These are phyloP conservation scores for Hemithea aestivaria DNA, from an alignment of 2,888 invertebrate genomes.

Conservation along the genomic window DNA sequence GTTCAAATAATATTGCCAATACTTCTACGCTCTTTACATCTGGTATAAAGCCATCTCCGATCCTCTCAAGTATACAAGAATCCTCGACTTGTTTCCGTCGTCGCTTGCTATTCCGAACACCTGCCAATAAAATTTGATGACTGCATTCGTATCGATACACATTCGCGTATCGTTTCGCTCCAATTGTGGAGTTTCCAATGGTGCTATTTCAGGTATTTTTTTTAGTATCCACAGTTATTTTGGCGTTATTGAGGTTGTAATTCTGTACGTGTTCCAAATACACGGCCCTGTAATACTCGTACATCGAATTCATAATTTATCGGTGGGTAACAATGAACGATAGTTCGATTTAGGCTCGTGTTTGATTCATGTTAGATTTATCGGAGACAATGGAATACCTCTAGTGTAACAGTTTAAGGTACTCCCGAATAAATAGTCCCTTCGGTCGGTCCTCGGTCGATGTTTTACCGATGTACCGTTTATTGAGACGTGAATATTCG, in stretches of 20 bases:
- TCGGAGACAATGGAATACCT: constrained; percentile 28
- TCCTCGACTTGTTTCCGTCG: constrained; percentile 14
- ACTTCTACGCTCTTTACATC: constrained; percentile 14
- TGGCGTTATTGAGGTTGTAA: constrained; percentile 28
- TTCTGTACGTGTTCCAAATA: constrained; percentile 29
- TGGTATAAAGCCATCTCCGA: constrained; percentile 20
- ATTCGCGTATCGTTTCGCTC: constrained; percentile 29
- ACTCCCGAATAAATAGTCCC: constrained; percentile 38
- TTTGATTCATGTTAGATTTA: too few relatives aligned
- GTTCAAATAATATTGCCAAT: constrained; percentile 24
- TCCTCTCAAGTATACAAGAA: constrained; percentile 17
- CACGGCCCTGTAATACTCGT: constrained; percentile 16
- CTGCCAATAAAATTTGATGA: constrained; percentile 29
- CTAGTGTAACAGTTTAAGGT: constrained; percentile 33
- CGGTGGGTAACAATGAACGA: constrained; percentile 20
- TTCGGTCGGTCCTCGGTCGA: constrained; percentile 31
- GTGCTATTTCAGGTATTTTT: constrained; percentile 25
- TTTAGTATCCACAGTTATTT: constrained; percentile 28
- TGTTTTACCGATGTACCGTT: constrained; percentile 37
- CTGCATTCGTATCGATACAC: constrained; percentile 24
- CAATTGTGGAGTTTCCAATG: constrained; percentile 29
- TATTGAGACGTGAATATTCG: constrained; percentile 66
- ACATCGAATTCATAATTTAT: constrained; percentile 24
- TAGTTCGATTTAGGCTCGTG: constrained; percentile 20
- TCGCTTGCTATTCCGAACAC: constrained; percentile 23